Base-by-base conservation (phyloP, 2,888 invertebrate genomes). In the Dasysyrphus albostriatus region DNA sequence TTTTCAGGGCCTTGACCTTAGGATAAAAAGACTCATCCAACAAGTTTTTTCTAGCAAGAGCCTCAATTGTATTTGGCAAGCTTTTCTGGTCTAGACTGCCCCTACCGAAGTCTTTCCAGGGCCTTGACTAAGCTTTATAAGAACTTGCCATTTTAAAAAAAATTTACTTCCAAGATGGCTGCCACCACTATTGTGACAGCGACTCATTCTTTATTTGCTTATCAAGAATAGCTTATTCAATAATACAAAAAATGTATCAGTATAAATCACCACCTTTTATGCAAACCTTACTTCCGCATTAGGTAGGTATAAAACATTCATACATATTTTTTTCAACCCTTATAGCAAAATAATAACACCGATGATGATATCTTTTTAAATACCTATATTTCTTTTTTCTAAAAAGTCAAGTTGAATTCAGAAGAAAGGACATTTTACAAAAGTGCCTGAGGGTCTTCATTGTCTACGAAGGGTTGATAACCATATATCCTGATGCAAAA, bases 401-500 rank as follows among this genome's bases (percentile, higher is more conserved):
- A 29, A 9, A 44, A 44, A 63, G 63, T 44, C 29, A 63, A 63
- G 63, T 63, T 44, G 44, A 63, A 47, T 65, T 65, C 32, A 5
- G 47, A 65, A 47, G 63, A 65, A 65, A 44, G 42, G 12, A 65
- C 29, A 47, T 65, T 47, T 47, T 10, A 14, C 8, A 61, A 47
- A 65, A 47, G 16, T 61, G 29, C 63, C 63, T 65, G 32, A 44
- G 47, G 63, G 63, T 47, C 44, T 65, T 14, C 63, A 65, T 65
- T 65, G 63, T 65, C 63, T 47, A 29, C 47, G 16, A 44, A 65
- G 47, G 47, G 44, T 44, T 47, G 32, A 65, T 65, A 65, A 47
- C 63, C 63, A 61, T 61, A 58, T 58, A 61, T 61, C 32, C 63
- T 65, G 42, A 65, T 65, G 47, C 32, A 65, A 32, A 65, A 47